Base-by-base conservation (phyloP, 2,888 invertebrate species). In the Amphipoea lucens region DNA sequence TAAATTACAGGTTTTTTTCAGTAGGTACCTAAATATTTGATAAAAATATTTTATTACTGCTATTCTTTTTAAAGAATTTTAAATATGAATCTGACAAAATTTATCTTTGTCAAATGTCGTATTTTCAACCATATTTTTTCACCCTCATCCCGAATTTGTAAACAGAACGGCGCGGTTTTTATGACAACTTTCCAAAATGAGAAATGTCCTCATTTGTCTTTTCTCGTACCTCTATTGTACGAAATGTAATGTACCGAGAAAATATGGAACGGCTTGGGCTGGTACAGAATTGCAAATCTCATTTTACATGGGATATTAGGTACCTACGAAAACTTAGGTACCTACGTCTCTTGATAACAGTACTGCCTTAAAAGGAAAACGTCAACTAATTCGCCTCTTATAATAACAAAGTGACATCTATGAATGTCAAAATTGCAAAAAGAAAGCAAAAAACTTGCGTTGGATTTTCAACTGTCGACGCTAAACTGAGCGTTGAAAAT, bases 21-120 rank as follows among this genome's bases (percentile, higher is more conserved):
- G 60, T n/a, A 60, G 60, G n/a, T n/a, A 20, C 60, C 60, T 23
- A 57, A 23, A 57, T 57, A 57, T 57, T 57, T 23, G 3, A 6
- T 6, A 51, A 6, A 51, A 51, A 51, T 60, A 65, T 36, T 74
- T 60, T 40, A 4, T n/a, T 40, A 72, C 7, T 23, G 12, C 12
- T 40, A 11, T 57, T n/a, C 5, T 62, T 42, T 72, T 81, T 12
- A 0, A 40, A 45, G 3, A n/a, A 23, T 63, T 54, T 65, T 12
- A 20, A 51, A 77, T n/a, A 11, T 11, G 36, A 60, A 60, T 9
- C 9, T 12, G 12, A 3, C 36, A n/a, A 17, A 29, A 83, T 45
- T 11, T 7, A 40, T 84, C 98, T 91, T 99, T 99, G 94, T 14
- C 12, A 60, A 72, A 42, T 40, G 62, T 57, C 20, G 40, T n/a